Evolutionary conservation across 1,140 invertebrate genomes (phyloP).

Genomic region (Globodera rostochiensis): DNA sequence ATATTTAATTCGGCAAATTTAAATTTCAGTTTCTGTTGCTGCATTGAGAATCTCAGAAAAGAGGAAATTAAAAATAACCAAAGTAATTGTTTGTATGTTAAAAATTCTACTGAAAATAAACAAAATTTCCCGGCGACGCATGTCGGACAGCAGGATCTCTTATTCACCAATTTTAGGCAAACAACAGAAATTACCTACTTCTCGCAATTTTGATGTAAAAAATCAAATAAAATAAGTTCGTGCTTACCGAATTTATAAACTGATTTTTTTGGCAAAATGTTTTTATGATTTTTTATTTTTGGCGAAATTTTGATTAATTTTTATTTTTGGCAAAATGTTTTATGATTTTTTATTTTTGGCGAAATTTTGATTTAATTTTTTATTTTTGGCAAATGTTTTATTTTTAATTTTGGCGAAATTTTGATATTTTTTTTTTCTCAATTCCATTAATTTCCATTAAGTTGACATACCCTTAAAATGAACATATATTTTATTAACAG

Average conservation of each 20-base stretch:
- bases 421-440: not conserved
- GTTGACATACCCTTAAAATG: not conserved
- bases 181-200: no score
- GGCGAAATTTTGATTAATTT: no score
- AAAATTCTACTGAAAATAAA: no score
- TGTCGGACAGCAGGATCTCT: no score
- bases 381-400: not conserved
- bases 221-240: not conserved
- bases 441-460: not conserved
- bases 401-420: not conserved
- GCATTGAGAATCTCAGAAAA: not conserved
- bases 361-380: not conserved
- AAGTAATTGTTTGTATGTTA: no score
- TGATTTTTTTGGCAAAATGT: no score
- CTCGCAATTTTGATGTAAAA: not conserved
- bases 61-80: no score
- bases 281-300: no score
- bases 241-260: not conserved
- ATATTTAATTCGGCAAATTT: conserved; percentile 64
- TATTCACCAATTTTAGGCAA: no score
- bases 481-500: no score
- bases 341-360: not conserved
- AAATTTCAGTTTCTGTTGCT: conserved; percentile 36
- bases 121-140: no score
- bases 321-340: no score